A percentile compares a stretch with the other conserved stretches of the same genome.
These are phyloP conservation scores for Calephelis virginiensis DNA, from an alignment of 1,140 invertebrate species.

Conservation along the genomic window DNA sequence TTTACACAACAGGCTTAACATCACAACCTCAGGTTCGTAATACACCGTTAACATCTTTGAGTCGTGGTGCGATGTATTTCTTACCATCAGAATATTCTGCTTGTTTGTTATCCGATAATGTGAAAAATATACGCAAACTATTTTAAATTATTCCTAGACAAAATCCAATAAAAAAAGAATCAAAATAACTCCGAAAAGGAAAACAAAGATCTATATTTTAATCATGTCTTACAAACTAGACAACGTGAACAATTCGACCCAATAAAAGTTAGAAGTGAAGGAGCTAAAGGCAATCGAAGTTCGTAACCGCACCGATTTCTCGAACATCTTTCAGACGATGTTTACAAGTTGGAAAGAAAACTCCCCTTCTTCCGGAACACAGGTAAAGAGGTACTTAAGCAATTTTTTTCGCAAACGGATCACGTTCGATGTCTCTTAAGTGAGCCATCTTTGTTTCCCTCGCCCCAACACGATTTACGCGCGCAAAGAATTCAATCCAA, in stretches of 20 bases:
- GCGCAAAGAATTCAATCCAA: constrained; percentile 47
- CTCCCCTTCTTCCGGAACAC: constrained; percentile 40
- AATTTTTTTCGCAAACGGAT: constrained; percentile 72
- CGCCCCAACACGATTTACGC: constrained; percentile 49
- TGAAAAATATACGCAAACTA: too few species aligned
- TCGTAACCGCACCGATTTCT: constrained; percentile 45
- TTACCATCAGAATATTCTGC: too few species aligned
- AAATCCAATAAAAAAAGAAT: too few species aligned
- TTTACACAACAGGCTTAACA: too few species aligned
- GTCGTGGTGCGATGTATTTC: too few species aligned
- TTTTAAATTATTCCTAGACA: too few species aligned
- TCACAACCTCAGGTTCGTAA: too few species aligned
- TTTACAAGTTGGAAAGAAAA: constrained; percentile 51
- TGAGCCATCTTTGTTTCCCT: constrained; percentile 67
- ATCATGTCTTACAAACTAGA: not conserved
- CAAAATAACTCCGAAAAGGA: too few species aligned
- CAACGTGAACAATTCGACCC: constrained; percentile 14
- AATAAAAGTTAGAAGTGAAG: constrained; percentile 28
- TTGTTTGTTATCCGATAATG: too few species aligned
- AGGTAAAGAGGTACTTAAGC: constrained; percentile 71
- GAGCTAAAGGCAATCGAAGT: constrained; percentile 35
- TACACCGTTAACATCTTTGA: too few species aligned
- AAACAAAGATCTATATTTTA: too few species aligned
- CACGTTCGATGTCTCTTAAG: constrained; percentile 70
- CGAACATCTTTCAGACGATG: constrained; percentile 54